phyloP scores from a whole-genome alignment of 2,888 invertebrate species.

The Parnassius mnemosyne region DNA sequence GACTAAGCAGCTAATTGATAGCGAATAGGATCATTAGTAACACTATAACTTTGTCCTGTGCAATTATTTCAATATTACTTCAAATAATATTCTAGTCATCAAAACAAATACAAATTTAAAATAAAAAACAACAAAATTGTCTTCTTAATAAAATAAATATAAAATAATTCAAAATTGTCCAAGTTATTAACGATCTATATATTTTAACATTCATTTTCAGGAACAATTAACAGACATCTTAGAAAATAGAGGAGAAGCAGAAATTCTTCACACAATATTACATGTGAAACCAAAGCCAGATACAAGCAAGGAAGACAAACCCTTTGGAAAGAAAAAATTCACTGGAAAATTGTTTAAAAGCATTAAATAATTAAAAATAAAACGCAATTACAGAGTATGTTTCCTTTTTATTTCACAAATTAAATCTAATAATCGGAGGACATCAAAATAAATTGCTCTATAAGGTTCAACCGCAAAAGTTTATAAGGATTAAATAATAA shows the following conservation, averaged over 20 bases:
- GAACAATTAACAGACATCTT: constrained; percentile 85
- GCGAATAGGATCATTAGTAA: too few relatives aligned
- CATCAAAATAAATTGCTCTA: background rate
- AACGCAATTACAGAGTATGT: constrained; percentile 4
- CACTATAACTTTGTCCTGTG: too few relatives aligned
- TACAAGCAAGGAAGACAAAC: constrained; percentile 54
- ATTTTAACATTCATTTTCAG: constrained; percentile 54
- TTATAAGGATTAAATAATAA: constrained; percentile 2
- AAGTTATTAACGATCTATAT: constrained; percentile 10
- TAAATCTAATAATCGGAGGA: background rate
- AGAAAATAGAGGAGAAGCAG: constrained; percentile 86
- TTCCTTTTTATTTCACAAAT: constrained; percentile 15
- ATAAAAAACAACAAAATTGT: too few relatives aligned
- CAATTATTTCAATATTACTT: too few relatives aligned
- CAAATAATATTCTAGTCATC: too few relatives aligned
- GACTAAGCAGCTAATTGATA: too few relatives aligned
- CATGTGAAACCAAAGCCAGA: constrained; percentile 84
- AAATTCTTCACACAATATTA: constrained; percentile 84
- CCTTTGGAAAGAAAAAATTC: constrained; percentile 58
- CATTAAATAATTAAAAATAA: constrained; percentile 40
- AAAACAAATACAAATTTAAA: too few relatives aligned
- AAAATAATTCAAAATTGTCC: too few relatives aligned
- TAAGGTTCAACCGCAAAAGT: background rate
- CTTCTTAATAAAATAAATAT: too few relatives aligned
- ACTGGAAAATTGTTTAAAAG: constrained; percentile 53